These are phyloP conservation scores for Chaetophractus vellerosus DNA, from an alignment of 2,797 vertebrate genomes.

Conservation along the genomic window DNA sequence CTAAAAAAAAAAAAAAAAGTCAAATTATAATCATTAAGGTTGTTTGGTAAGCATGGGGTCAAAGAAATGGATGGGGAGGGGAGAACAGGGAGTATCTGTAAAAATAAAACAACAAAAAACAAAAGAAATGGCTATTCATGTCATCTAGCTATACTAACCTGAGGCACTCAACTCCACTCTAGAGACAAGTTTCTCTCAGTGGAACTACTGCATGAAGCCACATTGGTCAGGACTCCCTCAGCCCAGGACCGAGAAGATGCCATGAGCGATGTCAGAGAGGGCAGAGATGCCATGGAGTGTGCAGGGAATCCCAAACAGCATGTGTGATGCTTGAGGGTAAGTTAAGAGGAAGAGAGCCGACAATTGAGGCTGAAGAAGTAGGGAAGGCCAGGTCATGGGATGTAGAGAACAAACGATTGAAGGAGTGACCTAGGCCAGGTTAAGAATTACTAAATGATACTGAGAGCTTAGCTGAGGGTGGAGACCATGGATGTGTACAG, in stretches of 20 bases:
- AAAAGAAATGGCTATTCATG: neutral
- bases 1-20: neutral
- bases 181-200: constrained; percentile 8
- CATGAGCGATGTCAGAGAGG: neutral
- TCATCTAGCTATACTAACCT: neutral
- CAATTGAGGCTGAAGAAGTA: neutral
- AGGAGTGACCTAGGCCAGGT: neutral
- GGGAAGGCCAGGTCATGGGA: neutral
- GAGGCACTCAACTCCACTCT: neutral
- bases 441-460: neutral
- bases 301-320: neutral
- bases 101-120: no score
- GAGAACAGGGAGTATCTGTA: no score
- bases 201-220: neutral
- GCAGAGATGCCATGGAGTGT: neutral
- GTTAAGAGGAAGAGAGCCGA: neutral
- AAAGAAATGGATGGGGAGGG: neutral
- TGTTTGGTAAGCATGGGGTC: neutral
- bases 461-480: neutral
- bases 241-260: neutral
- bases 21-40: constrained; percentile 13
- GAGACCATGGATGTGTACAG: neutral
- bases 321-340: neutral
- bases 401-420: neutral
- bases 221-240: neutral